Evolutionary conservation across 1,140 invertebrate genomes (phyloP), one percentile per base, ranked within the genome.

Genomic region (Parapsyche elsis): DNA sequence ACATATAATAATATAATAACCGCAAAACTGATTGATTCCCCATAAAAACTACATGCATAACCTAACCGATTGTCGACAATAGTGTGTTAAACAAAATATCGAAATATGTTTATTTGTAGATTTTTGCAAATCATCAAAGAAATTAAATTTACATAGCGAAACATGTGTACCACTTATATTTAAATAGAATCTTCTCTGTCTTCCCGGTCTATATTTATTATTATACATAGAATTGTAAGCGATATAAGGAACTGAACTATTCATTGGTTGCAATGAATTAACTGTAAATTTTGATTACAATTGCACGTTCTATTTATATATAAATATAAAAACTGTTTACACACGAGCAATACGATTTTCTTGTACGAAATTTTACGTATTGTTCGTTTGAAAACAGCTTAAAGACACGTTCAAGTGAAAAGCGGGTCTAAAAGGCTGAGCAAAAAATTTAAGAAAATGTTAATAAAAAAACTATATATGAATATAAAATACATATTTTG

Each of bases 161-260:
- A 59, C 57, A 57, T 24, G 16, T 75, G 73, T 75, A 75, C 73
- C 73, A 75, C 30, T 75, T 57, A 14, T 57, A 53, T 16, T n/a
- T 53, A 57, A 74, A 75, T 75, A 75, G 73, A 45, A 75, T 75
- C 73, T 75, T 75, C 26, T 64, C 75, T 77, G 75, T 77, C 75
- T 77, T 77, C 75, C 75, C 75, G 49, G 44, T 64, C 75, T 77
- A 30, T 75, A 46, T 24, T 49, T 75, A 38, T 73, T 49, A 45
- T 53, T 75, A 75, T 57, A 23, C 49, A 57, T 57, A 21, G 73
- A 30, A 75, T 30, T 57, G 73, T 53, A 16, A 53, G 49, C 24
- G 24, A 67, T 67, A 2, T 61, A 53, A 5, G 49, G 16, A 53
- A 53, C 49, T 38, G 16, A 53, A 10, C 12, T 53, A 16, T 53